Conservation (phyloP, 2,888 invertebrate genomes). For the Orthonychiurus folsomi region DNA sequence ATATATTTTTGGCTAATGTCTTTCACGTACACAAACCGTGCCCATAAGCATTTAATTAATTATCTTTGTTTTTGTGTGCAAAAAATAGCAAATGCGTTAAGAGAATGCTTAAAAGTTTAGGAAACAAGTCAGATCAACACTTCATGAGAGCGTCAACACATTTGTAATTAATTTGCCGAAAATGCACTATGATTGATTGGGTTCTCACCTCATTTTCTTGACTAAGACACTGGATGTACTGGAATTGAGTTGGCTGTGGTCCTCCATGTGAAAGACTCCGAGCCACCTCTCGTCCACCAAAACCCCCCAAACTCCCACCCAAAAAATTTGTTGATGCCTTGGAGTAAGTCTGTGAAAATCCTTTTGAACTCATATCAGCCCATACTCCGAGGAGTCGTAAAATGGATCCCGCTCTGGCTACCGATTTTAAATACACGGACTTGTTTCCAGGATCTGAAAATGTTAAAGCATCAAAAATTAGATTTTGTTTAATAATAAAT, state of each 20-base stretch:
- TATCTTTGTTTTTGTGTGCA: too few relatives aligned
- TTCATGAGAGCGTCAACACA: too few relatives aligned
- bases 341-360: neutral
- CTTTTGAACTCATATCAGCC: slow-evolving; percentile 54
- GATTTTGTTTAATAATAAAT: too few relatives aligned
- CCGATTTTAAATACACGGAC: slow-evolving; percentile 56
- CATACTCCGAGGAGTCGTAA: slow-evolving; percentile 64
- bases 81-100: too few relatives aligned
- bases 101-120: too few relatives aligned
- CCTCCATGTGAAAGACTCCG: slow-evolving; percentile 25
- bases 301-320: slow-evolving; percentile 36
- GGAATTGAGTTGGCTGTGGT: slow-evolving; percentile 43
- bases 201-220: slow-evolving; percentile 63
- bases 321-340: slow-evolving; percentile 21
- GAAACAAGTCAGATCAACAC: too few relatives aligned
- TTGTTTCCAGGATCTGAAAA: slow-evolving; percentile 40
- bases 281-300: slow-evolving; percentile 37
- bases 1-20: too few relatives aligned
- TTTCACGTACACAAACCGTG: too few relatives aligned
- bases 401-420: slow-evolving; percentile 61
- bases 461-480: slow-evolving; percentile 9
- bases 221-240: slow-evolving; percentile 65
- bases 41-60: too few relatives aligned
- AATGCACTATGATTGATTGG: too few relatives aligned
- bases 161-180: too few relatives aligned